These are phyloP conservation scores for Drosophila nigromelanica DNA, from an alignment of 1,140 invertebrate species.

Conservation along the genomic window DNA sequence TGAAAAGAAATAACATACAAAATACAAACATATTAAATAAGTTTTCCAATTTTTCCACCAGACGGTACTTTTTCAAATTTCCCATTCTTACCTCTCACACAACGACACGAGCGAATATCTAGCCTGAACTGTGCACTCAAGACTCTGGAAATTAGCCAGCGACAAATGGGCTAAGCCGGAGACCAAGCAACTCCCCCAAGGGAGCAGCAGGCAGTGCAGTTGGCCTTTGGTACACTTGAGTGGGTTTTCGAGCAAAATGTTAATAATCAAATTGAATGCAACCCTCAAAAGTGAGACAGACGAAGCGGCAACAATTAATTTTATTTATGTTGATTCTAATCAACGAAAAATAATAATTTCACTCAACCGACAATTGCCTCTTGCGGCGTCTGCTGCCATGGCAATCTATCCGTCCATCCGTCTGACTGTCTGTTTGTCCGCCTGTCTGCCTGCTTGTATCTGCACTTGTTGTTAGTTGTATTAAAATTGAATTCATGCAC, in stretches of 20 bases:
- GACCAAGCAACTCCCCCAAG: conserved; percentile 24
- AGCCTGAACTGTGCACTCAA: not conserved
- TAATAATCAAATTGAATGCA: conserved; percentile 83
- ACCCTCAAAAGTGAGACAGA: conserved; percentile 40
- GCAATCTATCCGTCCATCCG: conserved; percentile 31
- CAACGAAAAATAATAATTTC: conserved; percentile 52
- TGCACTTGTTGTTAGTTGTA: conserved; percentile 17
- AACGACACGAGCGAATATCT: not conserved
- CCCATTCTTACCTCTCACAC: not conserved
- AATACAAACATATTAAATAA: no score
- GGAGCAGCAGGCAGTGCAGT: conserved; percentile 26
- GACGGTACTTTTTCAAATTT: no score
- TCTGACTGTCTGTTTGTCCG: not conserved
- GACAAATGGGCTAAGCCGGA: conserved; percentile 43
- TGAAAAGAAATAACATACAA: no score
- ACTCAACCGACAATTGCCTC: conserved; percentile 22
- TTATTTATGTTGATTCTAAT: conserved; percentile 82
- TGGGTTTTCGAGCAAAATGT: conserved; percentile 32
- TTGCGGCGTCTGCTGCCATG: conserved; percentile 50
- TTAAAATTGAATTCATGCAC: conserved; percentile 68
- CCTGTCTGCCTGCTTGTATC: conserved; percentile 8
- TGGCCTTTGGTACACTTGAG: conserved; percentile 47
- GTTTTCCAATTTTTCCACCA: no score
- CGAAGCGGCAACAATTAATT: conserved; percentile 77
- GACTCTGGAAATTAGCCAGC: conserved; percentile 52